Evolutionary conservation across 1,140 invertebrate species (phyloP), one percentile per base, ranked within the genome.

Genomic region (Nomia melanderi): DNA sequence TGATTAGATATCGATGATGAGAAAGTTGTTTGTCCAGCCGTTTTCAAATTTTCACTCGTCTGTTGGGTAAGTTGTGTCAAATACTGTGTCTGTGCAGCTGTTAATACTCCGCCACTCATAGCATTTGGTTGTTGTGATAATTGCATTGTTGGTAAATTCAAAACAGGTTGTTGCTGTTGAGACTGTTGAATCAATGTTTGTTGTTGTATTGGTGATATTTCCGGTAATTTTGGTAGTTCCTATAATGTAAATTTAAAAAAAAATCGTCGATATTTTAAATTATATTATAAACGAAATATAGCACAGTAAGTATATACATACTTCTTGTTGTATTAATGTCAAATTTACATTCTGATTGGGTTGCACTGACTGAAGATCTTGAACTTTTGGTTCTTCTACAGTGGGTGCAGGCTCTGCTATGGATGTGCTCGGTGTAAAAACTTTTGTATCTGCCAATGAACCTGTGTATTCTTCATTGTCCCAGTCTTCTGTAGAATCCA

Each of bases 401-500:
- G 66, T 57, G 27, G 85, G 36, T 83, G 87, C 36, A 74, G 82
- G 69, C 71, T 92, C 90, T 29, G 63, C 81, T 53, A 88, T 85
- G 75, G 88, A 80, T 75, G 93, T 92, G 84, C 96, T 96, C 33
- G 96, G 95, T 44, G 96, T 97, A 87, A 98, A 98, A 63, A 99
- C 97, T 93, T 98, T 98, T n/a, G 96, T 98, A 88, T 98, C 98
- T 69, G 97, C 96, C 69, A 98, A 93, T 78, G 96, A 98, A 71
- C 97, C 97, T 14, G 97, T 97, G 93, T 98, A 98, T 88, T 98
- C 97, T 92, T 98, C 97, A 88, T 98, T 97, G 90, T 97, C 97
- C 98, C 97, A 98, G 87, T 98, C 97, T 92, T 97, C 96, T 86
- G 95, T 93, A 17, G 94, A 93, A 86, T 93, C 93, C 88, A 94